phyloP scores from a whole-genome alignment of 2,113 vertebrate genomes.

The Conger conger region DNA sequence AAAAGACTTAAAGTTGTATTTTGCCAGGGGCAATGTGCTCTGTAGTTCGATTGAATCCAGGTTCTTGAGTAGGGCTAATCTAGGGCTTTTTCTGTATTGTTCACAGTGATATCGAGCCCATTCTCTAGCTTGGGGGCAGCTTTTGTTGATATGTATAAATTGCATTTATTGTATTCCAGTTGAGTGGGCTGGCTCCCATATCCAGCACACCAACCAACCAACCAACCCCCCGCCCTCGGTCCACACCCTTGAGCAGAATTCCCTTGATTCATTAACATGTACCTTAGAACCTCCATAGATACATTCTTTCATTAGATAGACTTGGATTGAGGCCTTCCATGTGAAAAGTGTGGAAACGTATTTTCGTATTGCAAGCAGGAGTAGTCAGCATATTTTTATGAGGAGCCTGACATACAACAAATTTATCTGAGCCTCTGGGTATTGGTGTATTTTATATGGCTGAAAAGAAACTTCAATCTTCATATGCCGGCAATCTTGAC shows the following conservation, averaged over 20 bases:
- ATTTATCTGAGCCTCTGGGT: not conserved
- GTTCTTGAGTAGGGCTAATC: not conserved
- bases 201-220: not conserved
- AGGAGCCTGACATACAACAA: not conserved
- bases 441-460: not conserved
- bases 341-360: not conserved
- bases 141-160: not conserved
- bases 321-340: not conserved
- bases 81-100: not conserved
- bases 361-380: slow-evolving; percentile 1
- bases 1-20: too few relatives aligned
- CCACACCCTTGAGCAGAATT: not conserved
- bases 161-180: not conserved
- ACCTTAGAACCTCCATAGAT: not conserved
- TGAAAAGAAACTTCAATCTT: not conserved
- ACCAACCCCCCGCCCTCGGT: not conserved
- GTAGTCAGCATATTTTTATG: not conserved
- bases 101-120: too few relatives aligned
- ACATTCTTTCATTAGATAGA: not conserved
- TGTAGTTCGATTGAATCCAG: not conserved
- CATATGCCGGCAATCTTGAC: not conserved
- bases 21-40: too few relatives aligned
- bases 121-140: too few relatives aligned
- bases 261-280: not conserved
- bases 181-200: not conserved